Base-by-base conservation (phyloP, 2,888 invertebrate species). In the Pocota personata region DNA sequence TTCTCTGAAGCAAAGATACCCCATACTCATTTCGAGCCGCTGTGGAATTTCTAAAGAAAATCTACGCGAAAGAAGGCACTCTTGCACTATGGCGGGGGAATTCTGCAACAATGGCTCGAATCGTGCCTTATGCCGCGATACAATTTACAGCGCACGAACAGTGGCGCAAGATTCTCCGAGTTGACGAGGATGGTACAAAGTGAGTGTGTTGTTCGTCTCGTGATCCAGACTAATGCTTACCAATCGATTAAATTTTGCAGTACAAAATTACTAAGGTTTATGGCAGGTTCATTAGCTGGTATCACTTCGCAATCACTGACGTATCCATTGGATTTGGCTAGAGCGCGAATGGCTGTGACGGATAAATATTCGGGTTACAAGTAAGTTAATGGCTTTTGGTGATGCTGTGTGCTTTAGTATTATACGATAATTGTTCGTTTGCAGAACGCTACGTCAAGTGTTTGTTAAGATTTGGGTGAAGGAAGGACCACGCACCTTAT, bases 101-200 rank as follows among this genome's bases (percentile, higher is more conserved):
- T 94, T 97, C 98, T 88, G 99, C 99, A 3, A 99, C 99, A 0
- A 98, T 99, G 98, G 98, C 97, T 14, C 94, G 99, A 76, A 98
- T 99, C 84, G 94, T 99, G 66, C 99, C 99, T 0, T 99, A 99
- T 93, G 98, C 99, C 21, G 98, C 99, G 50, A 96, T 99, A 88
- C 99, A 99, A 93, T 99, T 99, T 93, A 96, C 98, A 0, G 96
- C 99, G 43, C 98, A 99, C 93, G 99, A 99, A 93, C 99, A 99
- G 92, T 99, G 97, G 96, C 98, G 98, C 91, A 94, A 95, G 88
- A 91, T 96, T 57, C 93, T 99, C 0, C 93, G 93, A 8, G 95
- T 97, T n/a, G 96, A 97, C 93, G 93, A 94, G 88, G 92, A 92
- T 87, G 93, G 93, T 75, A 82, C 89, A 87, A 93, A 93, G 94